Evolutionary conservation across 1,140 invertebrate genomes (phyloP), one percentile per base, ranked within the genome.

Genomic region (Cataglyphis hispanica): DNA sequence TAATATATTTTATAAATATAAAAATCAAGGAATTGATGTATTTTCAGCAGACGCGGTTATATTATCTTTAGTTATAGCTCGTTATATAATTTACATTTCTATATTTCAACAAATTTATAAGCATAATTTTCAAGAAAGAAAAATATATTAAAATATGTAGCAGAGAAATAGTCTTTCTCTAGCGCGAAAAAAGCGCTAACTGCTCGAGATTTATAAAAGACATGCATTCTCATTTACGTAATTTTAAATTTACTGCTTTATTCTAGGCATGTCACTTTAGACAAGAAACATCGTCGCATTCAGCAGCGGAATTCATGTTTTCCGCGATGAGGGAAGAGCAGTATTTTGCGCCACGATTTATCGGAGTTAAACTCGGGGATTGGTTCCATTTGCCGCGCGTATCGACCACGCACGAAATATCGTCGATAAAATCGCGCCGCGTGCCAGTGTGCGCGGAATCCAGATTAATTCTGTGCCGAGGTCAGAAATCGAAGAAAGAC

Each of bases 291-390:
- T 83, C 31, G 78, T 63, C 67, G 77, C 22, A 60, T 34, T 67
- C 27, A 53, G 63, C 37, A 34, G 22, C 22, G 22, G 13, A 81
- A 72, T 72, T 72, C 16, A 25, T 75, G 46, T 69, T 80, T 77
- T 78, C n/a, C 61, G 19, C 61, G 60, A 27, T 37, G n/a, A n/a
- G n/a, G 43, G 31, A 34, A 19, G 64, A 50, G 34, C 67, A 84
- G 77, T 81, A 81, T 81, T 72, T 81, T 81, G 78, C 78, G 37
- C 2, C 64, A 43, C 78, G 66, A 81, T 81, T 81, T 81, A 81
- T 81, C 50, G 78, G 34, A 25, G 70, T 72, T 88, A 40, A 86
- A 88, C 43, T 70, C 58, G 46, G 75, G 27, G 27, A 72, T 58
- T 78, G 61, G 58, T 64, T 60, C 69, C 25, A 37, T 56, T 25